Conservation (phyloP, 2,113 vertebrate genomes). For the Rana temporaria region DNA sequence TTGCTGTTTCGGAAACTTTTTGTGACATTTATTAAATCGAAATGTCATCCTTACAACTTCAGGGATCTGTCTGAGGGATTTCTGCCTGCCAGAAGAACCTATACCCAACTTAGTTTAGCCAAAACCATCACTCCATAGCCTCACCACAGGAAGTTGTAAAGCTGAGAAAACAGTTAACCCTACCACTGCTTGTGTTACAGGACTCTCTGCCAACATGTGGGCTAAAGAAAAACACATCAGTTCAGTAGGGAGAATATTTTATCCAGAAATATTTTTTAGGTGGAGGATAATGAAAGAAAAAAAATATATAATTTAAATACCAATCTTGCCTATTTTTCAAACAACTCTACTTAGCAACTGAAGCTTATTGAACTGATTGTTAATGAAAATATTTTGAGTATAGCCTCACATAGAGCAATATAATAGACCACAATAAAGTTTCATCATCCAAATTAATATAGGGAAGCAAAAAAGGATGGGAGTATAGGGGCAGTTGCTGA, state of each 20-base stretch:
- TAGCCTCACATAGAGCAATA: too few species aligned
- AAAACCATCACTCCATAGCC: constrained; percentile 33
- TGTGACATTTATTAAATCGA: constrained; percentile 51
- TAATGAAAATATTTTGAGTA: too few species aligned
- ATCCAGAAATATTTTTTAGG: too few species aligned
- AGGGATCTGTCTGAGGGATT: constrained; percentile 37
- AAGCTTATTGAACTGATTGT: too few species aligned
- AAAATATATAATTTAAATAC: too few species aligned
- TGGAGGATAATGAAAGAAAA: too few species aligned
- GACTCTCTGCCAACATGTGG: constrained; percentile 2
- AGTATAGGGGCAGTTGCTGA: too few species aligned
- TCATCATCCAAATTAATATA: too few species aligned
- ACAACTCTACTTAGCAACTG: too few species aligned
- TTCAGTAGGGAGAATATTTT: neutral
- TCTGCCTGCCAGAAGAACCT: constrained; percentile 26
- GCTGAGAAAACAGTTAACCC: constrained; percentile 8
- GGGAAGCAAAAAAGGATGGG: too few species aligned
- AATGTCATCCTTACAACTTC: constrained; percentile 48
- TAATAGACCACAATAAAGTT: too few species aligned
- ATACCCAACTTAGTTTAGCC: constrained; percentile 24
- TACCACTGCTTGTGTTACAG: neutral
- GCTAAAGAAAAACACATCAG: neutral
- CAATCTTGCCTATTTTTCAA: too few species aligned
- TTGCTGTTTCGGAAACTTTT: constrained; percentile 41
- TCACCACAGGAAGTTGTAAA: constrained; percentile 17